Evolutionary conservation across 2,797 vertebrate species (phyloP), one percentile per base, ranked within the genome.

Genomic region (Anolis apletophallus): DNA sequence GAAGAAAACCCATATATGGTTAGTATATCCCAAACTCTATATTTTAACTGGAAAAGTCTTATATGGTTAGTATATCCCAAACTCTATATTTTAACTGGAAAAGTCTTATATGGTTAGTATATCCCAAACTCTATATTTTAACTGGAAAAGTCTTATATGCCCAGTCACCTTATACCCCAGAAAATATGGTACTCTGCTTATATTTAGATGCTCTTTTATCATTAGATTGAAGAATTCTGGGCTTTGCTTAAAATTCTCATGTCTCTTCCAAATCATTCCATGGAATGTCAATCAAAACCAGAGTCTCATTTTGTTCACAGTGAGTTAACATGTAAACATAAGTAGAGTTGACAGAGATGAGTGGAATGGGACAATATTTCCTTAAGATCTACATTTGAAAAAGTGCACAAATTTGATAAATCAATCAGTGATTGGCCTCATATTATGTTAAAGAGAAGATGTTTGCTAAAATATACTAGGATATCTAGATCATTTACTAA

Each of bases 241-340:
- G 9, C 36, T 71, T 68, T 36, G 32, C 26, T 74, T 32, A 16
- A n/a, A 71, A 72, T 72, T 32, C 34, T 72, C 2, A 17, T n/a
- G 26, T 61, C 19, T 29, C n/a, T 72, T 61, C 21, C 83, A 78
- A 40, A 57, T 52, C 46, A 68, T 1, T 73, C 16, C 26, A 19
- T 67, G 54, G 36, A n/a, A 74, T 29, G 36, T 52, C 13, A 26
- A 59, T 16, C 72, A 67, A 16, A 26, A 34, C 12, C 14, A 23
- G 17, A n/a, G 29, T 7, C 40, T 67, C 29, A 61, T 74, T 61
- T 61, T n/a, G 26, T 32, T n/a, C 23, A 17, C 50, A n/a, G 13
- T 76, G 61, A 64, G 36, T 75, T 46, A 84, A 16, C 59, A 68
- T 23, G 10, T 79, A 85, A 85, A 85, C 67, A 71, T 71, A 29